A percentile compares a stretch with the other conserved stretches of the same genome.
phyloP scores from a whole-genome alignment of 1,140 invertebrate genomes.

The Pissodes strobi region DNA sequence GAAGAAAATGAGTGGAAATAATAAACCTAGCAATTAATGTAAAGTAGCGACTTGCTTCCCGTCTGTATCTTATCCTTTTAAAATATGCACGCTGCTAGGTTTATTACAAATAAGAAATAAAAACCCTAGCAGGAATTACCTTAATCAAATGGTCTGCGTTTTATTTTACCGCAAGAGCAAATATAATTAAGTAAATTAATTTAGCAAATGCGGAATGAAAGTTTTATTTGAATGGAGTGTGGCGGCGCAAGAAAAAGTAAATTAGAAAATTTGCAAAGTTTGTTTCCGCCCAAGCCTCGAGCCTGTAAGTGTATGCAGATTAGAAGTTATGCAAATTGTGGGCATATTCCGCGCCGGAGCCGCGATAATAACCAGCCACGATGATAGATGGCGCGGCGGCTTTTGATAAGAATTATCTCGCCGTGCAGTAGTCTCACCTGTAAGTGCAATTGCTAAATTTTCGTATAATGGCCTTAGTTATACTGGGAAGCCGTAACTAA shows the following conservation, averaged over 20 bases:
- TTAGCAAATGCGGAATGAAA: slow-evolving; percentile 34
- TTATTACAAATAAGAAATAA: slow-evolving; percentile 16
- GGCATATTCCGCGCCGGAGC: slow-evolving; percentile 32
- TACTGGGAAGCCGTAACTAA: neutral
- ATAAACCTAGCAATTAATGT: too few relatives aligned
- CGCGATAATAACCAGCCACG: slow-evolving; percentile 31
- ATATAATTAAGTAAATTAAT: slow-evolving; percentile 38
- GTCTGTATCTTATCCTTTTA: neutral
- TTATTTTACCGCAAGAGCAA: slow-evolving; percentile 30
- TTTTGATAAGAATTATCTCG: slow-evolving; percentile 19
- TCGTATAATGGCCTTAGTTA: neutral
- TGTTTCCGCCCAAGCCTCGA: slow-evolving; percentile 32
- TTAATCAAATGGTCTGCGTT: slow-evolving; percentile 31
- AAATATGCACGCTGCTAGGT: neutral
- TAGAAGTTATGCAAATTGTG: slow-evolving; percentile 44
- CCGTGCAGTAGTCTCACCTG: slow-evolving; percentile 7
- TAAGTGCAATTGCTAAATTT: slow-evolving; percentile 19
- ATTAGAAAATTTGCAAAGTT: slow-evolving; percentile 42
- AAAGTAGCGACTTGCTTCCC: too few relatives aligned
- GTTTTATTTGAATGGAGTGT: slow-evolving; percentile 23
- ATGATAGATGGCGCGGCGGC: slow-evolving; percentile 35
- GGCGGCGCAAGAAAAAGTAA: slow-evolving; percentile 35
- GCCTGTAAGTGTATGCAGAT: slow-evolving; percentile 44
- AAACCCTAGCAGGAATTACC: slow-evolving; percentile 23
- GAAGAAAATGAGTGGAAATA: too few relatives aligned